Evolutionary conservation across 2,888 invertebrate genomes (phyloP).

Genomic region (Neoascia interrupta): DNA sequence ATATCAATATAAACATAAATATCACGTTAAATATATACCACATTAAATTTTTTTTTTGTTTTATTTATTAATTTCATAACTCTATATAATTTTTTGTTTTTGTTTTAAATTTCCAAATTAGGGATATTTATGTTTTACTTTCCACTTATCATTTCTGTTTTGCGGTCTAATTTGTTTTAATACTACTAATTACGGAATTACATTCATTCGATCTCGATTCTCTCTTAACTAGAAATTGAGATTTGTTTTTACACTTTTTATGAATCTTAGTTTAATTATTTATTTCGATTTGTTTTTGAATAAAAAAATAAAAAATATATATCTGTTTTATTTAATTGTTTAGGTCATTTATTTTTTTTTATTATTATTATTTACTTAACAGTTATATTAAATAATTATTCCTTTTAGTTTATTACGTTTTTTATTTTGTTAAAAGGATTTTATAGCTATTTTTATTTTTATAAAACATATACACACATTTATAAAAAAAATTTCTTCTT

Average conservation of each 20-base stretch:
- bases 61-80: constrained; percentile 41
- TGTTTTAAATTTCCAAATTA: constrained; percentile 23
- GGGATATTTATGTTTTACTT: constrained; percentile 26
- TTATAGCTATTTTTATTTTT: constrained; percentile 37
- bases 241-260: constrained; percentile 28
- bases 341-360: constrained; percentile 49
- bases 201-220: constrained; percentile 58
- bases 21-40: constrained; percentile 74
- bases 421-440: constrained; percentile 37
- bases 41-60: constrained; percentile 51
- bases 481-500: constrained; percentile 17
- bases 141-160: constrained; percentile 27
- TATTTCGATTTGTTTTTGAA: constrained; percentile 49
- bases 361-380: constrained; percentile 41
- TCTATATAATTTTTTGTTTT: constrained; percentile 30
- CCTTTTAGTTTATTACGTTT: constrained; percentile 30
- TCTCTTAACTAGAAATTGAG: constrained; percentile 43
- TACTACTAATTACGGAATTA: constrained; percentile 52
- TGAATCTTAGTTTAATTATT: constrained; percentile 61
- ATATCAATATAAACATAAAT: constrained; percentile 76
- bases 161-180: constrained; percentile 19
- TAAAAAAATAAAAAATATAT: constrained; percentile 70
- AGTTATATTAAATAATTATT: constrained; percentile 34
- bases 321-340: constrained; percentile 62
- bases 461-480: constrained; percentile 54